Evolutionary conservation across 2,797 vertebrate genomes (phyloP).

Genomic region (Furcifer pardalis): DNA sequence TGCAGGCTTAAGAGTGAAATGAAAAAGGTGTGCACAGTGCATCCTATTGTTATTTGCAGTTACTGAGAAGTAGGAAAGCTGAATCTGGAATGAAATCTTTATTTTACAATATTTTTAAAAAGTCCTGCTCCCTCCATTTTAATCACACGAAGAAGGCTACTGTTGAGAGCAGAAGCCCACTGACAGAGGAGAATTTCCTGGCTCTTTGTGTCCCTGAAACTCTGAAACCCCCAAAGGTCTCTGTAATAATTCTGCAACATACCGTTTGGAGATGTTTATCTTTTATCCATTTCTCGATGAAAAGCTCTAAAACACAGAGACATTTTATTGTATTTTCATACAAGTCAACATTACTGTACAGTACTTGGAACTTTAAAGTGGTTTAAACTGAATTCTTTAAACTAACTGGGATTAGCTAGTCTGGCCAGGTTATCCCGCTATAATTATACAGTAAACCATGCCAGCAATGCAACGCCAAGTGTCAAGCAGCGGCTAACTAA

Average conservation of each 20-base stretch:
- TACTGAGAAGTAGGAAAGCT: background rate
- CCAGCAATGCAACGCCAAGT: too few species aligned
- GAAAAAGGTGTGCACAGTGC: background rate
- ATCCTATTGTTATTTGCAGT: background rate
- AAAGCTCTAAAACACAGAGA: constrained; percentile 25
- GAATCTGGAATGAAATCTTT: background rate
- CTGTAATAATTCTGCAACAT: constrained; percentile 1
- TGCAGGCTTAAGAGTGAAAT: background rate
- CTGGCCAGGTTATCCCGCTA: too few species aligned
- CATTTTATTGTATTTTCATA: background rate
- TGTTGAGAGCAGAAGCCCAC: too few species aligned
- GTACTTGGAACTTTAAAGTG: background rate
- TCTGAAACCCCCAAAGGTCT: background rate
- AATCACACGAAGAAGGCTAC: background rate
- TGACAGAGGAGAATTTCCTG: background rate
- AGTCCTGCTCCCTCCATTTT: background rate
- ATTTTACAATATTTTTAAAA: too few species aligned
- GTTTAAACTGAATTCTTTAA: background rate
- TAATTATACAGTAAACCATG: too few species aligned
- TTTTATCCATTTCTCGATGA: constrained; percentile 49
- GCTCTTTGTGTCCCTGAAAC: background rate
- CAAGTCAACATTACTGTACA: background rate
- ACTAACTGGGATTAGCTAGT: too few species aligned
- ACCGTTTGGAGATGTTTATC: constrained; percentile 56
- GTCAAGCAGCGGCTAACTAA: too few species aligned